A percentile compares a stretch with the other conserved stretches of the same genome.
Evolutionary conservation across 1,140 invertebrate genomes (phyloP).

Genomic region (Spodoptera litura): DNA sequence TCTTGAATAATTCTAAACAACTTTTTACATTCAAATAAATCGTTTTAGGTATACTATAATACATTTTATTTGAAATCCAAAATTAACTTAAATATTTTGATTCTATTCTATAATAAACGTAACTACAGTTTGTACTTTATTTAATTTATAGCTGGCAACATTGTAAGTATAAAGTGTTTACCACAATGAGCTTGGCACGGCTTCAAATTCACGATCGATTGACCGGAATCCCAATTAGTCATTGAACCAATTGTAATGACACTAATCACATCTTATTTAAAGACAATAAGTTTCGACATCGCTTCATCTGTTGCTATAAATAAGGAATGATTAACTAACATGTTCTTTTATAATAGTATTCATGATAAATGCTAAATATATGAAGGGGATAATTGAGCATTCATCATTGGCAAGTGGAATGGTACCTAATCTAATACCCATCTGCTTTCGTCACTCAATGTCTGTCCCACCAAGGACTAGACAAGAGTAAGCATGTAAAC

Average conservation of each 20-base stretch:
- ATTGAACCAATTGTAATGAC: constrained; percentile 39
- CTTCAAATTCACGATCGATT: constrained; percentile 22
- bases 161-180: background rate
- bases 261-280: constrained; percentile 26
- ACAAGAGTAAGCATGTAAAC: constrained; percentile 9
- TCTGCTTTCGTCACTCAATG: background rate
- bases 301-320: background rate
- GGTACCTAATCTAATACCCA: background rate
- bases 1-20: too few species aligned
- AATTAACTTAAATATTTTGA: background rate
- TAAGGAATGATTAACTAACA: constrained; percentile 9
- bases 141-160: constrained; percentile 2
- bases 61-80: background rate
- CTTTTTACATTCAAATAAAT: too few species aligned
- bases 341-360: constrained; percentile 6
- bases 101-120: background rate
- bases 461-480: background rate
- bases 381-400: constrained; percentile 16
- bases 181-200: constrained; percentile 11
- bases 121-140: background rate
- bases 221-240: constrained; percentile 25
- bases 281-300: background rate
- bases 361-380: constrained; percentile 38
- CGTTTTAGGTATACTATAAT: background rate
- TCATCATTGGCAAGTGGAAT: constrained; percentile 15